Evolutionary conservation across 1,140 invertebrate genomes (phyloP).

Genomic region (Lasioglossum albipes): DNA sequence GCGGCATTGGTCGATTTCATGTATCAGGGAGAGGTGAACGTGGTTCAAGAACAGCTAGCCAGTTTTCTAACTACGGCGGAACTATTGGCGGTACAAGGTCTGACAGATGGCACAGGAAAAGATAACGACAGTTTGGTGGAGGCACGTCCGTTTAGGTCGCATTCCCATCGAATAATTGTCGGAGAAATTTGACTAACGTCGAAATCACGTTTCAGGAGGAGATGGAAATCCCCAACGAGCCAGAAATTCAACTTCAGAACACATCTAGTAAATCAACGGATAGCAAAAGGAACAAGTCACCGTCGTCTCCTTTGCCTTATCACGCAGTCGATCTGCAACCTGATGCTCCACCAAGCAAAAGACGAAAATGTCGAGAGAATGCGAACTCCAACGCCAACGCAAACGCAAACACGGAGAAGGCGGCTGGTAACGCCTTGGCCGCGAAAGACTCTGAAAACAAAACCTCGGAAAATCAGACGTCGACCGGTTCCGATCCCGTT

Average conservation of each 20-base stretch:
- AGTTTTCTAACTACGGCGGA: constrained; percentile 85
- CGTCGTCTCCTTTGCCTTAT: constrained; percentile 73
- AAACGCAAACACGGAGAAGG: constrained; percentile 71
- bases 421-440: constrained; percentile 58
- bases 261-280: constrained; percentile 73
- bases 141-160: constrained; percentile 56
- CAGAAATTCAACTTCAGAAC: constrained; percentile 78
- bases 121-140: constrained; percentile 76
- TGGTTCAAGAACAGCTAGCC: constrained; percentile 83
- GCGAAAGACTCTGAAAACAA: constrained; percentile 73
- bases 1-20: constrained; percentile 91
- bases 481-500: constrained; percentile 71
- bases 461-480: constrained; percentile 69
- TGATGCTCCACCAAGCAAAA: constrained; percentile 74
- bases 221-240: constrained; percentile 78
- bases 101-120: constrained; percentile 81
- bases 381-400: constrained; percentile 44
- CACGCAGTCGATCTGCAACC: constrained; percentile 73
- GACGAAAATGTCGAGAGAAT: constrained; percentile 76
- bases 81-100: constrained; percentile 84
- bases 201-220: constrained; percentile 70
- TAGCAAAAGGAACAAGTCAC: constrained; percentile 74
- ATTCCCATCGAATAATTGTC: neutral
- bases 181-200: too few relatives aligned
- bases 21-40: constrained; percentile 87